Evolutionary conservation across 23 tunicate species (phyloP).

Genomic region (Clavelina lepadiformis): DNA sequence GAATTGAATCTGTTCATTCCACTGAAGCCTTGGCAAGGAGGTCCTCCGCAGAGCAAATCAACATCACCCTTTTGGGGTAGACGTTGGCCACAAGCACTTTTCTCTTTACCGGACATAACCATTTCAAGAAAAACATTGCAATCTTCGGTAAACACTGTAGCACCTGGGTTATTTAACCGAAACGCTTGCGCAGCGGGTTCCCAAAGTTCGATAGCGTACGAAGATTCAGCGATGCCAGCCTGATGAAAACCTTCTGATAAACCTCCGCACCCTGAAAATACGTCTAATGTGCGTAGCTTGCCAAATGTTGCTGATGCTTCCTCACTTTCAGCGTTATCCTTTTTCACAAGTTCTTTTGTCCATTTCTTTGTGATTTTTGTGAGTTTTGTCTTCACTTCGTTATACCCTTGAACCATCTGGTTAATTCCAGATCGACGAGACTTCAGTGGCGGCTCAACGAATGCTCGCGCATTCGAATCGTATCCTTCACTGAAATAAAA

Average conservation of each 20-base stretch:
- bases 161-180: constrained; percentile 79
- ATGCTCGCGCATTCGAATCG: constrained; percentile 18
- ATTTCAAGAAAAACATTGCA: constrained; percentile 62
- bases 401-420: constrained; percentile 24
- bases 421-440: constrained; percentile 46
- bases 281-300: constrained; percentile 66
- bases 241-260: constrained; percentile 91
- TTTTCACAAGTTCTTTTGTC: constrained; percentile 22
- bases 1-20: constrained; percentile 93
- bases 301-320: background rate
- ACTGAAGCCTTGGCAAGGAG: constrained; percentile 97
- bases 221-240: constrained; percentile 81
- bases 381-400: constrained; percentile 15
- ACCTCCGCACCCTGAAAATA: constrained; percentile 95
- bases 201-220: constrained; percentile 74
- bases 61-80: constrained; percentile 87
- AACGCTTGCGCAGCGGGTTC: constrained; percentile 88
- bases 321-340: constrained; percentile 13
- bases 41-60: constrained; percentile 87
- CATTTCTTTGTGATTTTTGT: constrained; percentile 40
- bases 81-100: constrained; percentile 61
- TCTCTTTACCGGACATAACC: constrained; percentile 68
- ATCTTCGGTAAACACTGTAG: constrained; percentile 88
- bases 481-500: constrained; percentile 74
- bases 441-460: constrained; percentile 49